phyloP scores from a whole-genome alignment of 2,797 vertebrate species.

The Cuniculus paca region DNA sequence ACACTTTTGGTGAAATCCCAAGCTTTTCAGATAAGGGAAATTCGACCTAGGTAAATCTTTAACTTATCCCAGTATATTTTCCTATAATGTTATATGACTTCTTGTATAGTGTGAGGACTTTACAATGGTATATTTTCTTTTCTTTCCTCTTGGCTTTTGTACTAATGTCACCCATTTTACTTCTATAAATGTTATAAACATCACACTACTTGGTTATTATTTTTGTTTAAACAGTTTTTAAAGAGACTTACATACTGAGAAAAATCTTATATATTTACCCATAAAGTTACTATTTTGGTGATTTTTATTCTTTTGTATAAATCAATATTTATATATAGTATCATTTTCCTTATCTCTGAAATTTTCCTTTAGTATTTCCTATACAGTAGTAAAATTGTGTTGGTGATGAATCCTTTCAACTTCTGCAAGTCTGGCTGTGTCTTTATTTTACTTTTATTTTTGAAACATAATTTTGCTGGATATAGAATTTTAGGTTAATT shows the following conservation, averaged over 20 bases:
- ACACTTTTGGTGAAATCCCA: neutral
- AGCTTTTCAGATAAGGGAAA: neutral
- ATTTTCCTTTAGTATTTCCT: conserved; percentile 12
- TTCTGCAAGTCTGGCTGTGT: neutral
- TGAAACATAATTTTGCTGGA: conserved; percentile 14
- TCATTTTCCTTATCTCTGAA: neutral
- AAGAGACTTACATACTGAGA: neutral
- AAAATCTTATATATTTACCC: neutral
- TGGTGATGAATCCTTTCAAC: neutral
- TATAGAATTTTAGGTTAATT: neutral
- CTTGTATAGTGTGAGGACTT: neutral
- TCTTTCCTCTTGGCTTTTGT: conserved; percentile 8
- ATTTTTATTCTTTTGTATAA: conserved; percentile 11
- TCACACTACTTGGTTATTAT: neutral
- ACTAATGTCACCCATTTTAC: neutral
- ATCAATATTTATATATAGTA: neutral
- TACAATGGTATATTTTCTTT: neutral
- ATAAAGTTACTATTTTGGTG: neutral
- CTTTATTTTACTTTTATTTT: neutral
- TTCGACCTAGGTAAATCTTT: neutral
- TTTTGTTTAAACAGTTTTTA: conserved; percentile 13
- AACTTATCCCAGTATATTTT: neutral
- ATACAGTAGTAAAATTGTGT: neutral
- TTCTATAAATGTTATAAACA: neutral
- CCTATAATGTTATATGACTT: neutral